Evolutionary conservation across 2,113 vertebrate genomes (phyloP), one percentile per base, ranked within the genome.

Genomic region (Macquaria ambigua): DNA sequence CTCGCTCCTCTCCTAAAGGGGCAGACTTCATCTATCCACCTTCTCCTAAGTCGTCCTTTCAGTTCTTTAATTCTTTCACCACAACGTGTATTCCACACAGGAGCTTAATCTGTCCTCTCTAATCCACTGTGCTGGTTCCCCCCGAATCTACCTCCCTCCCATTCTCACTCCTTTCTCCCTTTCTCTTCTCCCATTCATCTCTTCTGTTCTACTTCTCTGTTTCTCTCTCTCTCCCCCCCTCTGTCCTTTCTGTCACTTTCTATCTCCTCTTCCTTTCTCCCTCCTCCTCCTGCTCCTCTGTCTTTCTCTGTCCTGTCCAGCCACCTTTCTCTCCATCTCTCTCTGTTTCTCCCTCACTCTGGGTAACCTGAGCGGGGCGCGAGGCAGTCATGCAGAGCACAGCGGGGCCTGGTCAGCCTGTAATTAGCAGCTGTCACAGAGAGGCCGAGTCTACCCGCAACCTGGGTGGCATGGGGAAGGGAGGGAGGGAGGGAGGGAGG

Each of bases 381-480:
- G 90, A 87, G 92, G 92, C 95, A 95, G 95, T 95, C 95, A 96
- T 95, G 95, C 95, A 94, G 94, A 94, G 95, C 91, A 81, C 93
- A 94, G 93, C 92, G 77, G 93, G 94, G 95, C 94, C 93, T 95
- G 95, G 94, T 94, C 95, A 93, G 94, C 94, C 95, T 94, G 94
- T 95, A 95, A 96, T 96, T 95, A 96, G 95, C 95, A 96, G 95
- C 95, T 96, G 96, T 96, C 95, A 95, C 93, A 92, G 94, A 93
- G 94, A 91, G 95, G 90, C 92, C 85, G 94, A 96, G 87, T 94
- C 90, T 91, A 90, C 92, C 94, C 93, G 87, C 96, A 95, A 96
- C 96, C 95, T 96, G 96, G 96, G 96, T 96, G 96, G 96, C 94
- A 96, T 95, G 93, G 88, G 90, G 86, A 78, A 75, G 81, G 83